phyloP scores from a whole-genome alignment of 2,113 vertebrate genomes.

The Erythrocercus mccallii region DNA sequence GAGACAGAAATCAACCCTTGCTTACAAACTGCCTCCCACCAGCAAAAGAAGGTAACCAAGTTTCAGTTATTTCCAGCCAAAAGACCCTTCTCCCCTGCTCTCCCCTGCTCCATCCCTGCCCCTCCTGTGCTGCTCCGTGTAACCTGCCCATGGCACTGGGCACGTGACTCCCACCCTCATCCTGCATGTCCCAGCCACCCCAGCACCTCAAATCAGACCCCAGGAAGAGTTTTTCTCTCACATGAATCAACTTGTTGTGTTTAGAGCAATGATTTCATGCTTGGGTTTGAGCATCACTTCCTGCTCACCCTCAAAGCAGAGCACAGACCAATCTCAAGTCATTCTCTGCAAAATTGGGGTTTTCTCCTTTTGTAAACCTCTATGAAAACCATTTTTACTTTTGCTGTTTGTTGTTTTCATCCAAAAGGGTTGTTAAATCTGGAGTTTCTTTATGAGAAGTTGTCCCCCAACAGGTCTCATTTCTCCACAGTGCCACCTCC shows the following conservation, averaged over 20 bases:
- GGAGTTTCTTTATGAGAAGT: background rate
- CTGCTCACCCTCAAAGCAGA: background rate
- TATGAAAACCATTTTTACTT: background rate
- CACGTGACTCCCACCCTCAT: background rate
- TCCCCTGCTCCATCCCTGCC: background rate
- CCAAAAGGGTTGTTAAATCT: background rate
- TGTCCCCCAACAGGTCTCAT: background rate
- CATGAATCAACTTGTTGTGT: fast-evolving
- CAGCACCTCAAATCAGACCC: background rate
- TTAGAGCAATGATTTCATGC: background rate
- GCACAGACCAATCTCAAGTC: background rate
- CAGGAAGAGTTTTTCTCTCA: background rate
- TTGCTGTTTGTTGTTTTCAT: background rate
- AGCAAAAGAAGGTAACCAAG: background rate
- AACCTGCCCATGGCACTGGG: background rate
- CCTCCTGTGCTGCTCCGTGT: background rate
- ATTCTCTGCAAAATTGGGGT: background rate
- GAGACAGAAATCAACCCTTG: background rate
- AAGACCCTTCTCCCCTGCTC: background rate
- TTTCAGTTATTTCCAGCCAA: background rate
- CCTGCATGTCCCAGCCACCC: background rate
- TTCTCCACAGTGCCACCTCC: background rate
- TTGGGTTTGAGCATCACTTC: background rate
- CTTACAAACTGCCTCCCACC: background rate
- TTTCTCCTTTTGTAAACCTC: background rate